Percentiles rank a stretch among this genome's conserved stretches.
Conservation (phyloP, 2,888 invertebrate species). For the Papilio gigon region DNA sequence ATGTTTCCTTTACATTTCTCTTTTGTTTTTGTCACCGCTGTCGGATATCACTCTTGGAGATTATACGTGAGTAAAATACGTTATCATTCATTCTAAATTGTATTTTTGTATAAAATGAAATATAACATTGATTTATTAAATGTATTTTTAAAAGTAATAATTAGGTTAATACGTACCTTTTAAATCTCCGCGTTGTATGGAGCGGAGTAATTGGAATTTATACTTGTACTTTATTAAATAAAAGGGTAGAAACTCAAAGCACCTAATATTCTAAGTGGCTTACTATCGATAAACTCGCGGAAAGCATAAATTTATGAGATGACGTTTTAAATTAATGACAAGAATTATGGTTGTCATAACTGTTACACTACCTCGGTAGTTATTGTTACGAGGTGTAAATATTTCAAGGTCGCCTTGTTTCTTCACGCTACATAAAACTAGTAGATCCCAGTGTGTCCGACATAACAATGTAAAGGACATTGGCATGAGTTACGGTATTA, state of each 20-base stretch:
- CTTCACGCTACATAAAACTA: neutral
- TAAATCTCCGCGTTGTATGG: neutral
- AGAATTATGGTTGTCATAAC: neutral
- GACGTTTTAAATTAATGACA: too few species aligned
- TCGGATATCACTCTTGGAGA: slow-evolving; percentile 34
- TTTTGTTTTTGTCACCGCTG: slow-evolving; percentile 42
- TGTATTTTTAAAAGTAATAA: neutral
- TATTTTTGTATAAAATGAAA: neutral
- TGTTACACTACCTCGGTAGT: neutral
- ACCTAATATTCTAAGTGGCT: neutral
- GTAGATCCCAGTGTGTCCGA: neutral
- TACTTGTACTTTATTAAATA: neutral
- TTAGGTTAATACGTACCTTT: slow-evolving; percentile 7
- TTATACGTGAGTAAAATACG: slow-evolving; percentile 16
- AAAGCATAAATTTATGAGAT: neutral
- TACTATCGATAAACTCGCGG: neutral
- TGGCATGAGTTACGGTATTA: neutral
- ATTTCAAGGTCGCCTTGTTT: slow-evolving; percentile 10
- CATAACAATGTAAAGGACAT: neutral
- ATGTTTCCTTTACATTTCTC: slow-evolving; percentile 47
- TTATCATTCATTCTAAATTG: neutral
- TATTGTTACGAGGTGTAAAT: neutral
- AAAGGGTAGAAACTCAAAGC: neutral
- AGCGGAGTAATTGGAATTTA: slow-evolving; percentile 1
- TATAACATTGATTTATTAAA: neutral